A percentile compares a stretch with the other conserved stretches of the same genome.
These are phyloP conservation scores for Drosophila colorata DNA, from an alignment of 2,888 invertebrate species.

Conservation along the genomic window DNA sequence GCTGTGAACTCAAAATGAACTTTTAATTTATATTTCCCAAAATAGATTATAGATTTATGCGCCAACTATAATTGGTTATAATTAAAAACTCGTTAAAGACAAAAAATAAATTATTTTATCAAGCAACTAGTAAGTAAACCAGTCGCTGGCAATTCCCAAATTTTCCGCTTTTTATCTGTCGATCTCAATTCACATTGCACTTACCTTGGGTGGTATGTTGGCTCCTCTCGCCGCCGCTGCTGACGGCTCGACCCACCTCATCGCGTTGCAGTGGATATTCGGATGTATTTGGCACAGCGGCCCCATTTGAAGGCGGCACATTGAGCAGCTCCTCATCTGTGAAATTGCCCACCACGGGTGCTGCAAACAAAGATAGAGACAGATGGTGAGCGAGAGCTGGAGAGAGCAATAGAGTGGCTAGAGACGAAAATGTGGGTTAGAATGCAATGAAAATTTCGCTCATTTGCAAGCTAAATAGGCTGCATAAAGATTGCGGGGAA, in stretches of 20 bases:
- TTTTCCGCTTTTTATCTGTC: background rate
- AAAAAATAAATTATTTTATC: background rate
- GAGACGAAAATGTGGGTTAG: conserved; percentile 42
- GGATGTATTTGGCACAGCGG: conserved; percentile 85
- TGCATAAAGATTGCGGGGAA: conserved; percentile 34
- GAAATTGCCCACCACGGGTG: conserved; percentile 87
- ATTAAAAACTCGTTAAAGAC: no score
- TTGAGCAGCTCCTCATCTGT: conserved; percentile 87
- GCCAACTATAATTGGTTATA: no score
- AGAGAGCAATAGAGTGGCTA: background rate
- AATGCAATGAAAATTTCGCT: conserved; percentile 30
- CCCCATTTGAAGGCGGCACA: conserved; percentile 70
- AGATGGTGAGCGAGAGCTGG: background rate
- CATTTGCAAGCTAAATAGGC: conserved; percentile 48
- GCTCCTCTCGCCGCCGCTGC: conserved; percentile 86
- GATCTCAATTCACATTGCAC: conserved; percentile 23
- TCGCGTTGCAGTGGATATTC: conserved; percentile 90
- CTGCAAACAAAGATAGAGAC: conserved; percentile 81
- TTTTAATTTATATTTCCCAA: no score
- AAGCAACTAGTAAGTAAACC: background rate
- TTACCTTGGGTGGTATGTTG: conserved; percentile 83
- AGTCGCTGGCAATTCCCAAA: background rate
- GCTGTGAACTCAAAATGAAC: no score
- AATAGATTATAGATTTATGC: no score
- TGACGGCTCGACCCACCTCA: conserved; percentile 87